Evolutionary conservation across 64 coral and sea anemone genomes (phyloP).

Genomic region (Acropora yongei): DNA sequence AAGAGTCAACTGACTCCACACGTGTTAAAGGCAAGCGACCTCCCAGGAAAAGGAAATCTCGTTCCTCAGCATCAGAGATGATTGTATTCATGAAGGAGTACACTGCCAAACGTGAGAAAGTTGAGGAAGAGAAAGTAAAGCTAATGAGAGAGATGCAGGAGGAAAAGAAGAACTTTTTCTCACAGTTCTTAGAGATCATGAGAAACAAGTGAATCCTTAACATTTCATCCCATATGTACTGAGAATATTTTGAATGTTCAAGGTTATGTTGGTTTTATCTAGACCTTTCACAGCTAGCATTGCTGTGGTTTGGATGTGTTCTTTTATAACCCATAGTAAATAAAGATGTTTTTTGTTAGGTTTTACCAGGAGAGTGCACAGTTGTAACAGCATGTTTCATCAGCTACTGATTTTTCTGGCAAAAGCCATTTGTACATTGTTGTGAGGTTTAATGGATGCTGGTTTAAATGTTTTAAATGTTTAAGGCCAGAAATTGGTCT

Average conservation of each 20-base stretch:
- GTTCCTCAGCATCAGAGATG: conserved; percentile 33
- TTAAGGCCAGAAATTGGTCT: background rate
- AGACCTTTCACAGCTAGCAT: background rate
- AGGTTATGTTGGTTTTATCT: background rate
- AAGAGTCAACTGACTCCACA: background rate
- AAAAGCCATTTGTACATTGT: background rate
- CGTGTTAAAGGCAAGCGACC: background rate
- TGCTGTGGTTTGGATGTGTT: conserved; percentile 4
- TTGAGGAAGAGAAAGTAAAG: conserved; percentile 24
- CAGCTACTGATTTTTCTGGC: background rate
- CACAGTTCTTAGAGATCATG: conserved; percentile 5
- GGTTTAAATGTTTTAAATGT: background rate
- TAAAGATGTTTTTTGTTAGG: background rate
- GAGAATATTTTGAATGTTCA: background rate
- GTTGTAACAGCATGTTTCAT: background rate
- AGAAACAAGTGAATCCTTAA: background rate
- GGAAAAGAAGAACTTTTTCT: conserved; percentile 17
- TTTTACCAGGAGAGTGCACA: background rate
- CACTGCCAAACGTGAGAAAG: conserved; percentile 8
- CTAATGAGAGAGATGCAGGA: conserved; percentile 6
- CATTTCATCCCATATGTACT: background rate
- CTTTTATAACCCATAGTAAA: conserved; percentile 7
- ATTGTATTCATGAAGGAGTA: conserved; percentile 2
- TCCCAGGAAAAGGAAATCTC: background rate
- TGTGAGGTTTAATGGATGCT: background rate